A percentile compares a stretch with the other conserved stretches of the same genome.
These are phyloP conservation scores for Acanthosepion lycidas DNA, from an alignment of 2,888 invertebrate genomes.

Conservation along the genomic window DNA sequence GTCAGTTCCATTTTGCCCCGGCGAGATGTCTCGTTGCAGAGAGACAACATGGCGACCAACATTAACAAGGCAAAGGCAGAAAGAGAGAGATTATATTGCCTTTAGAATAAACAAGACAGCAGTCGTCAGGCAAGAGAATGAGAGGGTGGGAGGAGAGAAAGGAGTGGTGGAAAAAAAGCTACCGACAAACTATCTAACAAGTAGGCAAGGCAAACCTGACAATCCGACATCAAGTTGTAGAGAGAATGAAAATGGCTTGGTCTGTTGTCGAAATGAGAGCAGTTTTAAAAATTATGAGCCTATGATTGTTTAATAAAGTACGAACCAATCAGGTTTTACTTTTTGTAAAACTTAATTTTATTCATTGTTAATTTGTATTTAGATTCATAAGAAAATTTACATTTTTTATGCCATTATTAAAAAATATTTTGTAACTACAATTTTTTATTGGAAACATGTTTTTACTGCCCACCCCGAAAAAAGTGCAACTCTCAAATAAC, in stretches of 20 bases:
- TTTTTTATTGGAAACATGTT: too few relatives aligned
- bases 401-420: too few relatives aligned
- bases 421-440: too few relatives aligned
- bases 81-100: not conserved
- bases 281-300: not conserved
- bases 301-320: too few relatives aligned
- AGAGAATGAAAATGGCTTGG: not conserved
- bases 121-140: not conserved
- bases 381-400: too few relatives aligned
- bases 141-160: not conserved
- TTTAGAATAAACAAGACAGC: not conserved
- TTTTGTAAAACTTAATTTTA: too few relatives aligned
- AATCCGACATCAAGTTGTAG: not conserved
- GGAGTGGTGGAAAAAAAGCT: not conserved
- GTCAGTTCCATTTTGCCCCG: not conserved
- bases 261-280: not conserved
- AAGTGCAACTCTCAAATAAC: too few relatives aligned
- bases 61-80: not conserved
- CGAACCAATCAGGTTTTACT: too few relatives aligned
- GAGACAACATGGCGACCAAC: not conserved
- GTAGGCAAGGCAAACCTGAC: not conserved
- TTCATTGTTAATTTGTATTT: too few relatives aligned
- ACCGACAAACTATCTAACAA: not conserved
- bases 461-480: too few relatives aligned
- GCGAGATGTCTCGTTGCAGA: not conserved